A percentile compares a stretch with the other conserved stretches of the same genome.
These are phyloP conservation scores for Aphidius gifuensis DNA, from an alignment of 1,140 invertebrate genomes.

Conservation along the genomic window DNA sequence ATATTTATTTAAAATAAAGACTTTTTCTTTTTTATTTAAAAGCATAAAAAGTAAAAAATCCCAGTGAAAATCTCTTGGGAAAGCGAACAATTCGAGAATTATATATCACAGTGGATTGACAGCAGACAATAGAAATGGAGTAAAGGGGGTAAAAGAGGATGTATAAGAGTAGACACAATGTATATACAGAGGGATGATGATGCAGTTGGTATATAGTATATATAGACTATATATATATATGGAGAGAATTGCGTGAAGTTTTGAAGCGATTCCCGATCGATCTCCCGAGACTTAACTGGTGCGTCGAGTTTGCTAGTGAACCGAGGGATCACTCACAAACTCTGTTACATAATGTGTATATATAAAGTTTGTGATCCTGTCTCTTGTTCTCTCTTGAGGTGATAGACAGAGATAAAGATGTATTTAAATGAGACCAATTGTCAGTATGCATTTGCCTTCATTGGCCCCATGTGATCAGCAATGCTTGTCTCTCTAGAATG, in stretches of 20 bases:
- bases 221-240: too few species aligned
- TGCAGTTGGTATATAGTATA: too few species aligned
- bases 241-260: slow-evolving; percentile 5
- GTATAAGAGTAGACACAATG: too few species aligned
- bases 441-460: slow-evolving; percentile 14
- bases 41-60: not conserved
- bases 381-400: slow-evolving; percentile 5
- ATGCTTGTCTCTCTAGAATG: not conserved
- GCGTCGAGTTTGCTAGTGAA: too few species aligned
- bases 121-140: not conserved
- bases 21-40: too few species aligned
- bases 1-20: too few species aligned
- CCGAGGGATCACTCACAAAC: too few species aligned
- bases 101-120: slow-evolving; percentile 1
- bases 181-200: too few species aligned
- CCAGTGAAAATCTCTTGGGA: not conserved
- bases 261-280: slow-evolving; percentile 15
- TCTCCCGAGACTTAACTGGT: slow-evolving; percentile 18
- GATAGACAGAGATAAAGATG: not conserved
- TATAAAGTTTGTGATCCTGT: not conserved
- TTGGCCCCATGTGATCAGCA: slow-evolving; percentile 11
- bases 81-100: too few species aligned
- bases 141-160: not conserved
- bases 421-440: slow-evolving; percentile 17
- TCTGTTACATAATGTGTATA: not conserved